Base-by-base conservation (phyloP, 2,888 invertebrate genomes). In the Rhagonycha fulva region DNA sequence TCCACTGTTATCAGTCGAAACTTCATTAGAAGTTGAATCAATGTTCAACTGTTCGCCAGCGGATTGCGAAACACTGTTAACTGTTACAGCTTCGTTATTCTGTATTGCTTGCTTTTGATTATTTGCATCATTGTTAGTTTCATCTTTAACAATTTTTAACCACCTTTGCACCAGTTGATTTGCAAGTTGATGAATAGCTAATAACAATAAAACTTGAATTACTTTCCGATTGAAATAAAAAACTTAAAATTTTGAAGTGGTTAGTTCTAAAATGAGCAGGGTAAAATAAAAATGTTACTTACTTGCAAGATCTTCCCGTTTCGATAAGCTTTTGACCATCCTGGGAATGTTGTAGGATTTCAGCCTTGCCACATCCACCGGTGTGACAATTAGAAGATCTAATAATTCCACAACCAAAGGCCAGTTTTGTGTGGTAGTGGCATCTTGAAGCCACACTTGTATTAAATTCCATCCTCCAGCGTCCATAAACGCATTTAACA, bases 301-400 rank as follows among this genome's bases (percentile, higher is more conserved):
- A 96, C 96, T 94, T 88, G 93, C 93, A 87, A 95, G 92, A 83
- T 94, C 93, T 67, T 93, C 94, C 85, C 95, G 94, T 85, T 95
- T 95, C 9, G 96, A 95, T 63, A 97, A 89, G 72, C 93, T 93
- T 87, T 98, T 98, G 23, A 98, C 95, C 78, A 97, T 89, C 88
- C 97, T 97, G 1, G 98, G 97, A 81, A 96, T 95, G 82, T 95
- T 94, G 87, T 98, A 98, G 82, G 95, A 93, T 88, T 96, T 97
- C 72, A 98, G 89, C 80, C 97, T 90, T 84, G 96, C 95, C 72
- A 98, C 94, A 86, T 96, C 96, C 71, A 98, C 96, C 10, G 98
- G 98, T 81, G 98, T 95, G 68, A 94, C 89, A 69, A 96, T 89
- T 72, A 98, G 90, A 30, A 98, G 91, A 86, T 95, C 94, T 80